A percentile compares a stretch with the other conserved stretches of the same genome.
Conservation (phyloP, 2,797 vertebrate genomes). For the Psittacula echo region DNA sequence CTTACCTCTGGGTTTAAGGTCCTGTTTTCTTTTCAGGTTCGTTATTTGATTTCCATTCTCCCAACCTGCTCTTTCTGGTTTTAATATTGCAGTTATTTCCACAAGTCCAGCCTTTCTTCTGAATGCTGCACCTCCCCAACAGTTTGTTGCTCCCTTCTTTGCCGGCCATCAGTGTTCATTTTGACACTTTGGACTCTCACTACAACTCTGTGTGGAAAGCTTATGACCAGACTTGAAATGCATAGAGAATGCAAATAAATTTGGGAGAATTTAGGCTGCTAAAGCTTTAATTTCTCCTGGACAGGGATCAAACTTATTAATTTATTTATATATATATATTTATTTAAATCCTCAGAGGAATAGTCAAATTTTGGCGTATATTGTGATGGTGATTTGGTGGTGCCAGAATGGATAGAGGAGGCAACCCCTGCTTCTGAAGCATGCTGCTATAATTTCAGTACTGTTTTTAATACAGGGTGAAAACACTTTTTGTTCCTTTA, state of each 20-base stretch:
- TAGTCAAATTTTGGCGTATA: not conserved
- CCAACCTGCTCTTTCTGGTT: not conserved
- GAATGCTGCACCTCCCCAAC: not conserved
- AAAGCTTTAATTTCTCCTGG: not conserved
- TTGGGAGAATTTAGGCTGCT: not conserved
- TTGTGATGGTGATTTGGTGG: not conserved
- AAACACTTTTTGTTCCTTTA: not conserved
- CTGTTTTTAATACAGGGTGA: not conserved
- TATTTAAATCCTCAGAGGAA: not conserved
- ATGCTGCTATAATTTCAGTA: not conserved
- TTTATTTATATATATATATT: not conserved
- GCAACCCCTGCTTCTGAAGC: not conserved
- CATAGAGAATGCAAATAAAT: not conserved
- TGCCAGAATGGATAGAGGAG: not conserved
- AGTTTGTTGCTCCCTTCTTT: not conserved
- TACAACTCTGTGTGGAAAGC: not conserved
- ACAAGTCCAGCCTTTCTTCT: not conserved
- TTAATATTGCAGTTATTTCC: not conserved
- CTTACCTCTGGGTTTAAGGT: not conserved
- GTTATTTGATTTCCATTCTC: not conserved
- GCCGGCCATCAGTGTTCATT: fast-evolving
- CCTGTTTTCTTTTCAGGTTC: not conserved
- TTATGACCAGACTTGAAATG: not conserved
- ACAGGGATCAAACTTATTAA: not conserved
- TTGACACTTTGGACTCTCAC: not conserved